These are phyloP conservation scores for Drosophila parabipectinata DNA, from an alignment of 1,140 invertebrate genomes.

Conservation along the genomic window DNA sequence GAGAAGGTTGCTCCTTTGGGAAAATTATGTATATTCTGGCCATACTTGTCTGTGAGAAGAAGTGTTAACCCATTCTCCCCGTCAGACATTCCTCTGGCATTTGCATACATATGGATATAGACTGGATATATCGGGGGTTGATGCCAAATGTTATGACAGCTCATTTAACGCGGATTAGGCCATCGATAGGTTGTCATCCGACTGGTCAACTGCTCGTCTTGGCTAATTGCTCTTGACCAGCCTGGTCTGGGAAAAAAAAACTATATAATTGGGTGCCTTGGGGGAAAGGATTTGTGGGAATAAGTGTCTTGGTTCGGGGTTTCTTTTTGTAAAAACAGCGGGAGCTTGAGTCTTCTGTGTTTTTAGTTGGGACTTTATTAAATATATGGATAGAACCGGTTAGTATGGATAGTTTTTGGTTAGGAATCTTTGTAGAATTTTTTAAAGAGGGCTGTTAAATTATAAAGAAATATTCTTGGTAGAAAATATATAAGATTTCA, in stretches of 20 bases:
- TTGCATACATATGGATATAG: conserved; percentile 3
- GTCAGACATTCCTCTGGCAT: conserved; percentile 2
- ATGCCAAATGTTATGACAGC: conserved; percentile 67
- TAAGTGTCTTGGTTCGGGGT: neutral
- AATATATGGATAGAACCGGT: too few relatives aligned
- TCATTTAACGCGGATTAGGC: conserved; percentile 61
- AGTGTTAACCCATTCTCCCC: neutral
- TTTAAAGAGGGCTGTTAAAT: too few relatives aligned
- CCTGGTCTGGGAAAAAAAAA: neutral
- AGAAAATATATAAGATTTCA: too few relatives aligned
- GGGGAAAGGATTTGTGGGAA: conserved; percentile 22
- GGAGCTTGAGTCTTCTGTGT: neutral
- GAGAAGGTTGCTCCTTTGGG: neutral
- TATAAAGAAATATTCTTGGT: too few relatives aligned
- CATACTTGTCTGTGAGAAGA: conserved; percentile 4
- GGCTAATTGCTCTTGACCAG: neutral
- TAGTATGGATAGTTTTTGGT: too few relatives aligned
- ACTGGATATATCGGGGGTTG: conserved; percentile 25
- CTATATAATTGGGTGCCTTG: conserved; percentile 8
- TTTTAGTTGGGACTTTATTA: too few relatives aligned
- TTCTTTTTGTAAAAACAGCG: neutral
- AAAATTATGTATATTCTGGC: neutral
- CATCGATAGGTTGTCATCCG: conserved; percentile 27
- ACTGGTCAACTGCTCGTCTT: conserved; percentile 2
- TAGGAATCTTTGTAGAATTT: too few relatives aligned